Percentiles rank a stretch among this genome's conserved stretches.
Conservation (phyloP, 2,113 vertebrate species). For the Chrysochloris asiatica region DNA sequence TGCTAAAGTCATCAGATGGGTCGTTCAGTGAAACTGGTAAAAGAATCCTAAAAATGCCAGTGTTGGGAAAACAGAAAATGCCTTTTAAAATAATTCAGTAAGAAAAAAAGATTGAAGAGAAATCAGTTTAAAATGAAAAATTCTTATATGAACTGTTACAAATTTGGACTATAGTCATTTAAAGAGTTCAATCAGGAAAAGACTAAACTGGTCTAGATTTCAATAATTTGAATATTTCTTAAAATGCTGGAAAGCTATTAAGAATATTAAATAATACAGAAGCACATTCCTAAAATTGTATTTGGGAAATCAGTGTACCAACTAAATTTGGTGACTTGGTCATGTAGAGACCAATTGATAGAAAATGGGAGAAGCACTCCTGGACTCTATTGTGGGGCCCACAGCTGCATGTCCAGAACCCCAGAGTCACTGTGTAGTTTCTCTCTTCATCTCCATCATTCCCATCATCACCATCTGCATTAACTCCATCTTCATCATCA, state of each 20-base stretch:
- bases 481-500: not conserved
- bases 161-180: not conserved
- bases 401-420: not conserved
- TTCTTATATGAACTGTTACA: not conserved
- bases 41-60: conserved; percentile 49
- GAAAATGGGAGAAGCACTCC: not conserved
- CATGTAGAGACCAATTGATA: not conserved
- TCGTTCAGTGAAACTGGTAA: conserved; percentile 19
- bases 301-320: not conserved
- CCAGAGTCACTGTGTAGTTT: no score
- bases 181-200: not conserved
- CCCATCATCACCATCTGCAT: no score
- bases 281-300: not conserved
- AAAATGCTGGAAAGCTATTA: not conserved
- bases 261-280: not conserved
- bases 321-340: not conserved
- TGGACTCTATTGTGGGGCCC: not conserved
- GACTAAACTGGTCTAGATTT: not conserved
- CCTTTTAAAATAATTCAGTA: conserved; percentile 20
- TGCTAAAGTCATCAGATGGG: conserved; percentile 52
- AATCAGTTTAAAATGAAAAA: conserved; percentile 15
- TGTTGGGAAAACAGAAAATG: conserved; percentile 46
- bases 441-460: not conserved
- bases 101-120: conserved; percentile 18
- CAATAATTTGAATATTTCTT: not conserved